Conservation (phyloP, 2,113 vertebrate genomes). For the Collichthys lucidus region DNA sequence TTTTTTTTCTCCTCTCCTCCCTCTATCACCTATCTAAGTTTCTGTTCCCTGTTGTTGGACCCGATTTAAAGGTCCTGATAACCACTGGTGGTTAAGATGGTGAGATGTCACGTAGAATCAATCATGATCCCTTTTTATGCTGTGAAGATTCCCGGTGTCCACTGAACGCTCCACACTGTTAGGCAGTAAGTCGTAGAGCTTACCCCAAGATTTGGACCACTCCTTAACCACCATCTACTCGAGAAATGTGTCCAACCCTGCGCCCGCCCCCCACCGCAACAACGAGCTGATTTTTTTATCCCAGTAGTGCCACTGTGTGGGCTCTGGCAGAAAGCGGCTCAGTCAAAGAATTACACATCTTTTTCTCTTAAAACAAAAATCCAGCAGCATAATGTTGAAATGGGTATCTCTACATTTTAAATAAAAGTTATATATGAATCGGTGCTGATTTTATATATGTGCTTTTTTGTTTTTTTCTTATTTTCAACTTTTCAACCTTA, state of each 20-base stretch:
- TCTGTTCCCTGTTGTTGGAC: constrained; percentile 66
- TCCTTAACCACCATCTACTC: constrained; percentile 77
- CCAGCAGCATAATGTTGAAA: constrained; percentile 99
- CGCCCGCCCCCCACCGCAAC: constrained; percentile 56
- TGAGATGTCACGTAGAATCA: constrained; percentile 69
- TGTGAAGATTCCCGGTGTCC: constrained; percentile 78
- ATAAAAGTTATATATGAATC: constrained; percentile 99
- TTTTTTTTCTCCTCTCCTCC: constrained; percentile 12
- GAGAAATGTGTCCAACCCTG: constrained; percentile 85
- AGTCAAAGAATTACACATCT: constrained; percentile 86
- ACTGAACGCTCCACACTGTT: constrained; percentile 54
- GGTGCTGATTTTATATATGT: constrained; percentile 99
- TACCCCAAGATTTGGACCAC: constrained; percentile 78
- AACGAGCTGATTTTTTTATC: constrained; percentile 86
- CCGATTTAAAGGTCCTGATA: constrained; percentile 66
- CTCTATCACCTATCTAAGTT: constrained; percentile 61
- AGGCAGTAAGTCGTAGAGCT: constrained; percentile 69
- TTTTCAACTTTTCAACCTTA: constrained; percentile 95
- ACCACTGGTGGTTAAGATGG: constrained; percentile 81
- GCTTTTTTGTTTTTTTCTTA: constrained; percentile 95
- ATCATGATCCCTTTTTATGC: constrained; percentile 75
- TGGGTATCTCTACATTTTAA: constrained; percentile 99
- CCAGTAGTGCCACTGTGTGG: constrained; percentile 98
- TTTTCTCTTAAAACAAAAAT: constrained; percentile 87
- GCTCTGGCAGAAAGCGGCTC: constrained; percentile 94